Evolutionary conservation across 2,797 vertebrate species (phyloP), one percentile per base, ranked within the genome.

Genomic region (Heliangelus exortis): DNA sequence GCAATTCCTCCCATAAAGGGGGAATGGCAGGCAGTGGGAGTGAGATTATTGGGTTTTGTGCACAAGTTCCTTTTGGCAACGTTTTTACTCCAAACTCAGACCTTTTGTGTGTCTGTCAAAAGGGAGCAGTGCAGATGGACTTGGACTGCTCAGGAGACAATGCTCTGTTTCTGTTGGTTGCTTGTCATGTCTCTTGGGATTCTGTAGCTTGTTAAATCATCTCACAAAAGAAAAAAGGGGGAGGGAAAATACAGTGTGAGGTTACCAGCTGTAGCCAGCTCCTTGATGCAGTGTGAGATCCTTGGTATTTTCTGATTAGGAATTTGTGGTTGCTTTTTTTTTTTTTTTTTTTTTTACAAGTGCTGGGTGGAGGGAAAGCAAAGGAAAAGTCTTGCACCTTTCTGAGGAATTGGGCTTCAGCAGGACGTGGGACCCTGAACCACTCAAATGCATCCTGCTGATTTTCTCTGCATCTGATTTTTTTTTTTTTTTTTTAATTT

Each of bases 191-290:
- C 90, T 63, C 71, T 0, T 23, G 90, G 94, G 94, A 62, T 87
- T 29, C 61, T 77, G 74, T 39, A 85, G 92, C 91, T 94, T 78
- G 87, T 91, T 94, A 90, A 93, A 85, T 74, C 79, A 41, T 73
- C 75, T 92, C 86, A 82, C 89, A 81, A 83, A 93, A 86, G 86
- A 58, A 43, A 28, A 31, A 58, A 51, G 83, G 71, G 87, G 79
- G 87, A 89, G 85, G 88, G 55, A 90, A 12, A 21, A 26, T 10
- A 7, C 6, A 3, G 41, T 21, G 71, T 0, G 2, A 63, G 87
- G 85, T 73, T 90, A 67, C 73, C 89, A 93, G 93, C 90, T 90
- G 92, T 47, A 95, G 79, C 54, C 84, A 83, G 88, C 81, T 81
- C 51, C 59, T 84, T 15, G 4, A 65, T 93, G 72, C 80, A 34